These are phyloP conservation scores for Athripsodes cinereus DNA, from an alignment of 2,888 invertebrate species.

Conservation along the genomic window DNA sequence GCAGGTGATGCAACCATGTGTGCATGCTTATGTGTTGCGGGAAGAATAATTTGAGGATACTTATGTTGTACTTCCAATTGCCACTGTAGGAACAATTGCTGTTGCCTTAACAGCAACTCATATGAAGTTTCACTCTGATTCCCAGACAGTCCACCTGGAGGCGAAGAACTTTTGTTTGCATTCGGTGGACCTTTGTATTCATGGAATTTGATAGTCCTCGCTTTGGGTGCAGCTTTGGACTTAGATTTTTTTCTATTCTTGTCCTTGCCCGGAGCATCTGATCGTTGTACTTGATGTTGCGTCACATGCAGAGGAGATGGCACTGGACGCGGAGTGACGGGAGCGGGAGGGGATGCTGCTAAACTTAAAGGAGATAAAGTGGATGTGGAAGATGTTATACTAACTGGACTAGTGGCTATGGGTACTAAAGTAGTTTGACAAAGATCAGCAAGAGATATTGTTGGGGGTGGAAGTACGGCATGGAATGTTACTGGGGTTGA, in stretches of 20 bases:
- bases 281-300: constrained; percentile 40
- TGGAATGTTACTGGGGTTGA: constrained; percentile 63
- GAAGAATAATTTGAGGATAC: constrained; percentile 76
- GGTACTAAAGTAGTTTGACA: constrained; percentile 38
- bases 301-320: constrained; percentile 33
- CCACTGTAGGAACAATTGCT: constrained; percentile 86
- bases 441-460: constrained; percentile 31
- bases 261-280: constrained; percentile 65
- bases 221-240: constrained; percentile 72
- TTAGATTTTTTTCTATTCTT: constrained; percentile 79
- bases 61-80: constrained; percentile 78
- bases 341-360: constrained; percentile 31
- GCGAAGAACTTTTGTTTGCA: constrained; percentile 68
- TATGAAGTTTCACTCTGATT: constrained; percentile 73
- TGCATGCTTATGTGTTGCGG: constrained; percentile 57
- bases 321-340: constrained; percentile 22
- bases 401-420: constrained; percentile 37
- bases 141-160: constrained; percentile 36
- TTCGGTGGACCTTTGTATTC: constrained; percentile 93
- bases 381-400: constrained; percentile 27
- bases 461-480: constrained; percentile 58
- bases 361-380: constrained; percentile 41
- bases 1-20: constrained; percentile 40
- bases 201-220: constrained; percentile 92
- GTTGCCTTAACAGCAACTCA: constrained; percentile 87